A percentile compares a stretch with the other conserved stretches of the same genome.
These are phyloP conservation scores for Epinotia brunnichana DNA, from an alignment of 2,888 invertebrate species.

Conservation along the genomic window DNA sequence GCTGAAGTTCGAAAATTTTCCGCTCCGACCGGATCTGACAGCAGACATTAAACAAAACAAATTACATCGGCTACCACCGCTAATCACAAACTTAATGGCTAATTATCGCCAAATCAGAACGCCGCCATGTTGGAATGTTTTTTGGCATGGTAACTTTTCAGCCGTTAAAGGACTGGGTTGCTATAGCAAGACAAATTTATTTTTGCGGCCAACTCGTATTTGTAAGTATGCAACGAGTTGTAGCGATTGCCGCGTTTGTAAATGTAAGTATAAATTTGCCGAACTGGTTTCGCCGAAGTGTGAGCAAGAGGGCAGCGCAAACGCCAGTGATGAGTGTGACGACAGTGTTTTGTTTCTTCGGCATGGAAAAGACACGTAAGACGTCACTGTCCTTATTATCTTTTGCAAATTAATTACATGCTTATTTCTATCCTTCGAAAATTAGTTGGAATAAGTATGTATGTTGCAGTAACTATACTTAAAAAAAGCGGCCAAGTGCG, in stretches of 20 bases:
- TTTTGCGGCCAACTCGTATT: not conserved
- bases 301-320: conserved; percentile 28
- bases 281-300: conserved; percentile 27
- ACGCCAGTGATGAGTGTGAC: conserved; percentile 23
- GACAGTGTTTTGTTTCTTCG: conserved; percentile 19
- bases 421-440: not conserved
- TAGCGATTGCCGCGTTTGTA: not conserved
- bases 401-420: not conserved
- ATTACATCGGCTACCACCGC: conserved; percentile 32
- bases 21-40: conserved; percentile 27
- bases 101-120: conserved; percentile 51
- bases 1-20: conserved; percentile 25
- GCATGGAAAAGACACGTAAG: conserved; percentile 27
- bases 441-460: not conserved
- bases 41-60: conserved; percentile 32
- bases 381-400: conserved; percentile 16
- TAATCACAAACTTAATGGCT: conserved; percentile 47
- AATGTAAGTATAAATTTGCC: conserved; percentile 28
- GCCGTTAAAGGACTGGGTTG: conserved; percentile 18
- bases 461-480: not conserved
- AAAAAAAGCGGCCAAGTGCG: too few species aligned
- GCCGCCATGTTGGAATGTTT: conserved; percentile 50
- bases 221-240: not conserved
- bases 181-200: conserved; percentile 13
- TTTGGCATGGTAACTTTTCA: conserved; percentile 45